Conservation (phyloP, 2,113 vertebrate genomes). For the Brienomyrus longianalis region DNA sequence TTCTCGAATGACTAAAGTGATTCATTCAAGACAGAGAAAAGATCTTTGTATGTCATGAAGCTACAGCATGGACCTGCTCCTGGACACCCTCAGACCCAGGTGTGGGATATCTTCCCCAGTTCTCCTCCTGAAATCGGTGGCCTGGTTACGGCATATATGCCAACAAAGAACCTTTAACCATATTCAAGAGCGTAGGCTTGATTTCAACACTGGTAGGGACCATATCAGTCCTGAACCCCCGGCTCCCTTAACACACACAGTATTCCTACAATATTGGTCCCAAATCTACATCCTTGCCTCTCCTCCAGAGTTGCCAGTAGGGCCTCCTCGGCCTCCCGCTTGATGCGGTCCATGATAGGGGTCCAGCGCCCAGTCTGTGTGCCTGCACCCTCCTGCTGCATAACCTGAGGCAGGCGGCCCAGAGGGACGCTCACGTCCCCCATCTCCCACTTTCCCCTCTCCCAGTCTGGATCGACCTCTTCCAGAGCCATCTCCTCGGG, state of each 20-base stretch:
- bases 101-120: not conserved
- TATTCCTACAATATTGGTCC: not conserved
- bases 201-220: not conserved
- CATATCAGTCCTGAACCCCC: not conserved
- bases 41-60: not conserved
- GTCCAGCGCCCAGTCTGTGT: slow-evolving; percentile 31
- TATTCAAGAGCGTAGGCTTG: slow-evolving; percentile 36
- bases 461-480: slow-evolving; percentile 48
- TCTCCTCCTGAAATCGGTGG: not conserved
- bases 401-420: not conserved
- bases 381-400: slow-evolving; percentile 32
- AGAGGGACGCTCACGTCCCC: too few relatives aligned
- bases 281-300: slow-evolving; percentile 39
- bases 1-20: not conserved
- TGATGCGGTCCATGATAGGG: slow-evolving; percentile 31
- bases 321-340: slow-evolving; percentile 37
- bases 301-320: slow-evolving; percentile 43
- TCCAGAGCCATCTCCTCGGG: slow-evolving; percentile 49
- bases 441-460: slow-evolving; percentile 12
- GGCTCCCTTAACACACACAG: not conserved
- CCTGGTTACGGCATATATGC: not conserved
- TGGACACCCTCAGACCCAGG: not conserved
- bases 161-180: not conserved
- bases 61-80: not conserved
- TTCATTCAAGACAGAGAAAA: not conserved